These are phyloP conservation scores for Tipula helvola DNA, from an alignment of 2,888 invertebrate genomes.

Conservation along the genomic window DNA sequence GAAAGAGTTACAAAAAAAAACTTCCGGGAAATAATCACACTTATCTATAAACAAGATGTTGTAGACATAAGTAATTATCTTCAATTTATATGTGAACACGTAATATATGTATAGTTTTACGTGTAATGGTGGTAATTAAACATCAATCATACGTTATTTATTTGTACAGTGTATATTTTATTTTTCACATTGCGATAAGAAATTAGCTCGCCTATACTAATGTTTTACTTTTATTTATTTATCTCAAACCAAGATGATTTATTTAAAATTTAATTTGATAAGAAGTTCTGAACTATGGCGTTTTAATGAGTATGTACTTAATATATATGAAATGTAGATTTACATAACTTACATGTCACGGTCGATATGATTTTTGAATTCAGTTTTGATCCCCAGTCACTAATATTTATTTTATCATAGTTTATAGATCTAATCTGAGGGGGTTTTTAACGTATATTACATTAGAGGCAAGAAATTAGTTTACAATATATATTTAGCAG, in stretches of 20 bases:
- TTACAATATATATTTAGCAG: too few relatives aligned
- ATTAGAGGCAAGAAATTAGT: too few relatives aligned
- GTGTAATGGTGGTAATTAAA: neutral
- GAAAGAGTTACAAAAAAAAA: neutral
- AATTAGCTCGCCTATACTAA: neutral
- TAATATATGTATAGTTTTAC: neutral
- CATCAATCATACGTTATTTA: neutral
- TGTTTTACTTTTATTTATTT: neutral
- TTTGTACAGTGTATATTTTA: neutral
- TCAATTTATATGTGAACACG: neutral
- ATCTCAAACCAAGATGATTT: neutral
- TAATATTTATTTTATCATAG: neutral
- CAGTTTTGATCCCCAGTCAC: neutral
- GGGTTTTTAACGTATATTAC: too few relatives aligned
- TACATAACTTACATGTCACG: neutral
- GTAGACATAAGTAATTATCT: neutral
- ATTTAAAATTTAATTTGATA: neutral
- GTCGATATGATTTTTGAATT: neutral
- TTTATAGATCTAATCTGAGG: too few relatives aligned
- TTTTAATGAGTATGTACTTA: neutral
- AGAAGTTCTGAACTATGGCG: neutral
- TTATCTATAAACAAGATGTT: neutral
- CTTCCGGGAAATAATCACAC: slow-evolving; percentile 4
- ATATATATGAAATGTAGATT: neutral
- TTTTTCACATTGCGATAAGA: neutral